These are phyloP conservation scores for Ceratina australensis DNA, from an alignment of 1,140 invertebrate species.

Conservation along the genomic window DNA sequence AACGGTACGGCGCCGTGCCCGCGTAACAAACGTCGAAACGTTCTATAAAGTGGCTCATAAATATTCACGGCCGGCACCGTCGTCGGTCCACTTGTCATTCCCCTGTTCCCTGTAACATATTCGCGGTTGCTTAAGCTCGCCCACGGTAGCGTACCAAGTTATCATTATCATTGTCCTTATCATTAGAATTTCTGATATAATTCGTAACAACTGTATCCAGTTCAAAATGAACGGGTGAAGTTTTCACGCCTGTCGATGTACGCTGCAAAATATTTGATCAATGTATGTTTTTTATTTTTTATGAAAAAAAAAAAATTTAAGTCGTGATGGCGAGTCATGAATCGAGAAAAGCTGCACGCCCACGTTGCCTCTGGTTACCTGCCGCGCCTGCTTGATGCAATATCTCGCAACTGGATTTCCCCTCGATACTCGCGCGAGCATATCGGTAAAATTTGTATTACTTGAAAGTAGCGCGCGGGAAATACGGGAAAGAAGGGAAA, in stretches of 20 bases:
- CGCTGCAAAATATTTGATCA: no score
- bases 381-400: constrained; percentile 8
- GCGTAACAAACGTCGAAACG: constrained; percentile 44
- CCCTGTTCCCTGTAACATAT: constrained; percentile 25
- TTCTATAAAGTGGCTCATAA: constrained; percentile 44
- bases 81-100: constrained; percentile 24
- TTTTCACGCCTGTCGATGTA: no score
- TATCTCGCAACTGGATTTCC: constrained; percentile 28
- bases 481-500: background rate
- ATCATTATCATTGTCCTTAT: background rate
- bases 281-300: no score
- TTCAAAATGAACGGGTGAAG: no score
- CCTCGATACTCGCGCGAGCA: background rate
- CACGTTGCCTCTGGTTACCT: background rate
- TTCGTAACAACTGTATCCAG: no score
- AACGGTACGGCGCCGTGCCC: constrained; percentile 5
- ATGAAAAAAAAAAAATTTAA: no score
- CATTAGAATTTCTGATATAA: no score
- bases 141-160: constrained; percentile 21
- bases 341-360: background rate
- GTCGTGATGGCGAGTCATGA: background rate
- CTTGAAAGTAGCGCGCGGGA: background rate
- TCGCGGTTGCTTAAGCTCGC: constrained; percentile 1
- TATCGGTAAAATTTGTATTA: constrained; percentile 38
- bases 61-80: constrained; percentile 25